phyloP scores from a whole-genome alignment of 2,113 vertebrate species.

The Neoarius graeffei region DNA sequence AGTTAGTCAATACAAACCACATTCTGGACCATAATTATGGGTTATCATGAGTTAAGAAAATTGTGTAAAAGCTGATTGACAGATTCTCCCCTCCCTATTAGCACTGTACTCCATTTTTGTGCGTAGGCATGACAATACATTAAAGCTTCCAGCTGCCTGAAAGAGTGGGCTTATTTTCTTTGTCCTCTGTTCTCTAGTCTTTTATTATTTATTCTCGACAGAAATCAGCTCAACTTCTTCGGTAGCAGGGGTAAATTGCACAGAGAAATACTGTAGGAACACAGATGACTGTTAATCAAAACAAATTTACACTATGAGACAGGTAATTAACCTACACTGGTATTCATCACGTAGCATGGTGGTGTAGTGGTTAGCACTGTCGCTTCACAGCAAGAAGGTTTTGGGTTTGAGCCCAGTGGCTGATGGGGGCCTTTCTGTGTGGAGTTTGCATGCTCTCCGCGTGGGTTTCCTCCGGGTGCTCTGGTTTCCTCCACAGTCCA shows the following conservation, averaged over 20 bases:
- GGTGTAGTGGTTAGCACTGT: too few relatives aligned
- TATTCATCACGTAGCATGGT: background rate
- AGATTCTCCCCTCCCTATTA: conserved; percentile 48
- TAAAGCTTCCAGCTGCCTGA: conserved; percentile 54
- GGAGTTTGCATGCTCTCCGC: too few relatives aligned
- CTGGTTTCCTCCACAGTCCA: too few relatives aligned
- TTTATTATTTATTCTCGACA: conserved; percentile 46
- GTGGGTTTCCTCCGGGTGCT: too few relatives aligned
- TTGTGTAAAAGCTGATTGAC: conserved; percentile 41
- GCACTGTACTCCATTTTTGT: conserved; percentile 53
- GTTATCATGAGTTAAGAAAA: conserved; percentile 42
- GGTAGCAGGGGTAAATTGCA: background rate
- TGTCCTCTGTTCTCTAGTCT: conserved; percentile 32
- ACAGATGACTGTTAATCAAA: background rate
- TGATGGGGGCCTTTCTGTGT: background rate
- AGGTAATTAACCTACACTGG: conserved; percentile 1
- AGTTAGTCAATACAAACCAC: background rate
- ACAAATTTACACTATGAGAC: background rate
- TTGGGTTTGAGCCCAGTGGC: background rate
- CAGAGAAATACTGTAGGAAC: conserved; percentile 1
- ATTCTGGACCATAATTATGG: conserved; percentile 12
- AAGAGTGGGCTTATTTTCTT: conserved; percentile 53
- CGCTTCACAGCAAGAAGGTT: too few relatives aligned
- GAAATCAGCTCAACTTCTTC: conserved; percentile 47
- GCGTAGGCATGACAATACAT: conserved; percentile 44